Conservation (phyloP, 92 coral and sea anemone genomes). For the Epizoanthus stellaris region DNA sequence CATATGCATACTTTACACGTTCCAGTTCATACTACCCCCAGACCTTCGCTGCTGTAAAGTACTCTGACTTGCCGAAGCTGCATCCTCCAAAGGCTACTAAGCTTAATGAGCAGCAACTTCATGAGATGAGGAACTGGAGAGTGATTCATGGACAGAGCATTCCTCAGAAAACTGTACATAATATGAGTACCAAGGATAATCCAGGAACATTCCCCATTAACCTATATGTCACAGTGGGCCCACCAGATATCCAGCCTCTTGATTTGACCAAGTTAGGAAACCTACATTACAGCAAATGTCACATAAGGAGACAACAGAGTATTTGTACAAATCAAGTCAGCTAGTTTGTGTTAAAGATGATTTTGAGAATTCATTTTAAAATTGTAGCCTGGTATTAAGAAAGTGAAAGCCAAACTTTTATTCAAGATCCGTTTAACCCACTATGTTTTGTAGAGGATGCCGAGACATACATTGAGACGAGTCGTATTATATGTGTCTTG, state of each 20-base stretch:
- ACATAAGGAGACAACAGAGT: constrained; percentile 39
- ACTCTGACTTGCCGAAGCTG: too few relatives aligned
- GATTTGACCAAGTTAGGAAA: constrained; percentile 52
- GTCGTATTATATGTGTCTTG: constrained; percentile 30
- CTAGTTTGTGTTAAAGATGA: constrained; percentile 29
- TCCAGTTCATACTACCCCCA: too few relatives aligned
- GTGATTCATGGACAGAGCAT: too few relatives aligned
- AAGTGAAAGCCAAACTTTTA: neutral
- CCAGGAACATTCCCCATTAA: too few relatives aligned
- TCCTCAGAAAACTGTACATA: too few relatives aligned
- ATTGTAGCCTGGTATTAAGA: constrained; percentile 11
- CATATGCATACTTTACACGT: too few relatives aligned
- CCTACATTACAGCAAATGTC: constrained; percentile 46
- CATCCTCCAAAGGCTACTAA: too few relatives aligned
- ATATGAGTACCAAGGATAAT: too few relatives aligned
- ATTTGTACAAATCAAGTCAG: constrained; percentile 35
- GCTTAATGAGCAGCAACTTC: too few relatives aligned
- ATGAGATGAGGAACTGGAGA: too few relatives aligned
- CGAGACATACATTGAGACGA: constrained; percentile 37
- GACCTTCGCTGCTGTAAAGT: too few relatives aligned
- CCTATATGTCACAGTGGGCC: neutral
- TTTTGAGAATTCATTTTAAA: neutral
- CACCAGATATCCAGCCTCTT: constrained; percentile 51
- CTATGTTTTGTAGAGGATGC: constrained; percentile 34
- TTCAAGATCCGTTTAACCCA: constrained; percentile 45